Percentiles rank a stretch among this genome's conserved stretches.
These are phyloP conservation scores for Drosophila fuyamai DNA, from an alignment of 1,140 invertebrate species.

Conservation along the genomic window DNA sequence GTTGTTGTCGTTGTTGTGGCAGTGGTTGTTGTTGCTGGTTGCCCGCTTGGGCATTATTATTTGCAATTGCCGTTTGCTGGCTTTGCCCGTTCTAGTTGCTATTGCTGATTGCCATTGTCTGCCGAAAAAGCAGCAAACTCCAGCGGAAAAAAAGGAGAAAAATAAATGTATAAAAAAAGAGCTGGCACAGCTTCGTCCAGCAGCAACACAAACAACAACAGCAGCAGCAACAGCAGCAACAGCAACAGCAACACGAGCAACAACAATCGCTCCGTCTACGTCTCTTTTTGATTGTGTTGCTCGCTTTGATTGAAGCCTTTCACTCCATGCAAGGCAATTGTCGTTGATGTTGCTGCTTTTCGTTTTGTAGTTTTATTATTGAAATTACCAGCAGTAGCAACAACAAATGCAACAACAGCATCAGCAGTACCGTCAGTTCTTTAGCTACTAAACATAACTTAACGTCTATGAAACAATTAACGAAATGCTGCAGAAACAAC, in stretches of 20 bases:
- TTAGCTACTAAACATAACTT: constrained; percentile 81
- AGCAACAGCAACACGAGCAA: constrained; percentile 34
- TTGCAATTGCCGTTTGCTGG: constrained; percentile 77
- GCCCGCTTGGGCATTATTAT: constrained; percentile 79
- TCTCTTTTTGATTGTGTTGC: constrained; percentile 79
- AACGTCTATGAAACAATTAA: constrained; percentile 82
- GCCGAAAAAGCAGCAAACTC: constrained; percentile 74
- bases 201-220: constrained; percentile 50
- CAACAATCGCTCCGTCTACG: constrained; percentile 74
- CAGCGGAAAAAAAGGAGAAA: constrained; percentile 37
- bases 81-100: constrained; percentile 77
- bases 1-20: constrained; percentile 10
- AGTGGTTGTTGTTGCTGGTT: constrained; percentile 43
- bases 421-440: constrained; percentile 66
- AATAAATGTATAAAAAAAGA: constrained; percentile 71
- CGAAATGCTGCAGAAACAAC: constrained; percentile 62
- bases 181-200: constrained; percentile 72
- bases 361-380: constrained; percentile 81
- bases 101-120: constrained; percentile 83
- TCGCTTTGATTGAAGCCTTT: constrained; percentile 84
- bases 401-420: constrained; percentile 17
- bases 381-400: constrained; percentile 67
- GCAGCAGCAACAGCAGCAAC: constrained; percentile 33
- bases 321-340: constrained; percentile 84
- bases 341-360: constrained; percentile 71